Percentiles rank a stretch among this genome's conserved stretches.
These are phyloP conservation scores for Dromius quadrimaculatus DNA, from an alignment of 2,888 invertebrate genomes.

Conservation along the genomic window DNA sequence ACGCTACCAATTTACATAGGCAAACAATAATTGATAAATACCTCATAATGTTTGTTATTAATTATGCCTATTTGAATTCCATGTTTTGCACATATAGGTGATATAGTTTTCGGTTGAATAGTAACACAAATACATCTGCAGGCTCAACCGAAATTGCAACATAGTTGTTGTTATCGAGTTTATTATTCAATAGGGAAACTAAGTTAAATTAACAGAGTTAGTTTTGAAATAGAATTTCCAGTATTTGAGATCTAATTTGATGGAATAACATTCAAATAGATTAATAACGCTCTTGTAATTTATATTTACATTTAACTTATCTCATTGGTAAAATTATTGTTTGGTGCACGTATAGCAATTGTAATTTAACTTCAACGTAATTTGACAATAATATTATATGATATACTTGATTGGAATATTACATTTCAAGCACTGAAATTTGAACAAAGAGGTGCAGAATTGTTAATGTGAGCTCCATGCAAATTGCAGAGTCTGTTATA, in stretches of 20 bases:
- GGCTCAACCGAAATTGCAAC: slow-evolving; percentile 28
- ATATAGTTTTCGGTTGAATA: slow-evolving; percentile 11
- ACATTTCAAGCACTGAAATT: too few species aligned
- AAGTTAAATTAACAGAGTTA: slow-evolving; percentile 45
- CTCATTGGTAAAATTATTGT: background rate
- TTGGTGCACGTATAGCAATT: background rate
- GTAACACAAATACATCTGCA: background rate
- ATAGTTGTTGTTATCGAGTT: slow-evolving; percentile 35
- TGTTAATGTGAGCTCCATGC: too few species aligned
- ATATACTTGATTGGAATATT: too few species aligned
- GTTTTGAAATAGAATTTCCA: slow-evolving; percentile 33
- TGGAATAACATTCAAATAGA: slow-evolving; percentile 30
- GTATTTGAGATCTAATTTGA: slow-evolving; percentile 39
- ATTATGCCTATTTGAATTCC: too few species aligned
- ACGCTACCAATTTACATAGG: too few species aligned
- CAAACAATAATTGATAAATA: too few species aligned
- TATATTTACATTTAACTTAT: slow-evolving; percentile 29
- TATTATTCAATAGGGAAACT: slow-evolving; percentile 34
- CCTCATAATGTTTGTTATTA: too few species aligned
- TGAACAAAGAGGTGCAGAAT: too few species aligned
- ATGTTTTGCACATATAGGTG: background rate
- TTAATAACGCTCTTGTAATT: slow-evolving; percentile 27
- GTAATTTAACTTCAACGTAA: background rate
- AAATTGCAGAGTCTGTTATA: too few species aligned
- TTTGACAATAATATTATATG: background rate